Base-by-base conservation (phyloP, 1,140 invertebrate genomes). In the Amyelois transitella region DNA sequence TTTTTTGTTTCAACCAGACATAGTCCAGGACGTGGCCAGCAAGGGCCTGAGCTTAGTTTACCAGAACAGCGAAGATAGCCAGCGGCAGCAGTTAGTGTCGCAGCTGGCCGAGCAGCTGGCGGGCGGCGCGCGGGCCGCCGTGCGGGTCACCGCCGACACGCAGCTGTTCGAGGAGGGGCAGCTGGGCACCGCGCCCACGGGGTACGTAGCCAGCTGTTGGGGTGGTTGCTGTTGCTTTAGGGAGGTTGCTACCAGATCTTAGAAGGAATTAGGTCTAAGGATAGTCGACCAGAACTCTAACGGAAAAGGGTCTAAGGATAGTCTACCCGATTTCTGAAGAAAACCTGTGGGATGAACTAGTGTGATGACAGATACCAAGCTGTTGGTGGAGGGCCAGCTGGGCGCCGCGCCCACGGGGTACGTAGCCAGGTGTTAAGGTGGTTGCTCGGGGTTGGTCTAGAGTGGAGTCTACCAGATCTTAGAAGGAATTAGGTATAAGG, bases 11-110 rank as follows among this genome's bases (percentile, higher is more conserved):
- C n/a, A n/a, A n/a, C n/a, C n/a, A 94, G 94, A 95, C 72, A 92
- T 98, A 68, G 94, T 97, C 1, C 97, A 98, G 90, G 96, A 98
- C 81, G 92, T 96, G 0, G 96, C 96, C 7, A 96, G 96, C 0
- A 97, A 98, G 86, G 96, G 96, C 24, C 88, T 99, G 14, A 95
- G 95, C 61, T 82, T 98, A 1, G 94, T 98, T 4, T 98, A 97
- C 76, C 92, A 96, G 58, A 92, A 92, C 51, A 96, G 93, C 4
- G 91, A 92, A 64, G 91, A 93, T 38, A 91, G 91, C 62, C 91
- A 93, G 62, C 94, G 93, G 67, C 90, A 92, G 44, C 89, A 91
- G 62, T 86, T 98, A 21, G 93, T 97, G 0, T 91, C 92, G 50
- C 92, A 92, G 48, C 91, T 98, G 25, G 91, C 97, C 22, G 92